These are phyloP conservation scores for Micropoecilia bifurca DNA, from an alignment of 2,797 vertebrate species.

Conservation along the genomic window DNA sequence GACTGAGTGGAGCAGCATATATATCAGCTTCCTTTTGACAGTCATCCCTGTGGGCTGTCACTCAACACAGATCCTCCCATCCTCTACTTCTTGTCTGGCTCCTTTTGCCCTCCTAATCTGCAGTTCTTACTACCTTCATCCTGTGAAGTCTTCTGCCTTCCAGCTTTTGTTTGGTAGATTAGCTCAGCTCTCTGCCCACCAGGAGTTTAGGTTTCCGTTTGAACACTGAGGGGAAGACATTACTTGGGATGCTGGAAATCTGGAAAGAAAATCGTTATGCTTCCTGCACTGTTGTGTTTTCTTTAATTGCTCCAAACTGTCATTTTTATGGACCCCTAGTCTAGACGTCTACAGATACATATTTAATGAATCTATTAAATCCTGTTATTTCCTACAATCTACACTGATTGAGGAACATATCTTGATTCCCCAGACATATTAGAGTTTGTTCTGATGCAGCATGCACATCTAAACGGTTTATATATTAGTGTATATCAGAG, in stretches of 20 bases:
- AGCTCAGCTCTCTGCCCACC: slow-evolving; percentile 36
- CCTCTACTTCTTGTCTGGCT: slow-evolving; percentile 45
- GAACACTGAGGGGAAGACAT: background rate
- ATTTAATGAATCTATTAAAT: background rate
- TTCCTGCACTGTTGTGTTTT: background rate
- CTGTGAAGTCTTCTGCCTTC: slow-evolving; percentile 21
- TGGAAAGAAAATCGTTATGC: background rate
- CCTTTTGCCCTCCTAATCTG: slow-evolving; percentile 46
- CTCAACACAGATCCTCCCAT: slow-evolving; percentile 47
- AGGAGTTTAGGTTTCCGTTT: background rate
- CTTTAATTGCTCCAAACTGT: background rate
- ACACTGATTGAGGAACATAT: background rate
- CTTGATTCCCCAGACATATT: background rate
- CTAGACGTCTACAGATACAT: background rate
- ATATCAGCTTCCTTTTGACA: slow-evolving; percentile 61
- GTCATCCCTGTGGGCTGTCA: slow-evolving; percentile 57
- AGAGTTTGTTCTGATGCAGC: background rate
- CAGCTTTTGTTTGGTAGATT: slow-evolving; percentile 31
- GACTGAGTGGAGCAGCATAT: slow-evolving; percentile 25
- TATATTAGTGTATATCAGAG: background rate
- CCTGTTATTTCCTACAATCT: background rate
- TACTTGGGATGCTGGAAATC: background rate
- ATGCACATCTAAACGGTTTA: background rate
- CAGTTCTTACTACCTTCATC: slow-evolving; percentile 29
- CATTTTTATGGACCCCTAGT: background rate